These are phyloP conservation scores for Andrena flavipes DNA, from an alignment of 2,888 invertebrate species.

Conservation along the genomic window DNA sequence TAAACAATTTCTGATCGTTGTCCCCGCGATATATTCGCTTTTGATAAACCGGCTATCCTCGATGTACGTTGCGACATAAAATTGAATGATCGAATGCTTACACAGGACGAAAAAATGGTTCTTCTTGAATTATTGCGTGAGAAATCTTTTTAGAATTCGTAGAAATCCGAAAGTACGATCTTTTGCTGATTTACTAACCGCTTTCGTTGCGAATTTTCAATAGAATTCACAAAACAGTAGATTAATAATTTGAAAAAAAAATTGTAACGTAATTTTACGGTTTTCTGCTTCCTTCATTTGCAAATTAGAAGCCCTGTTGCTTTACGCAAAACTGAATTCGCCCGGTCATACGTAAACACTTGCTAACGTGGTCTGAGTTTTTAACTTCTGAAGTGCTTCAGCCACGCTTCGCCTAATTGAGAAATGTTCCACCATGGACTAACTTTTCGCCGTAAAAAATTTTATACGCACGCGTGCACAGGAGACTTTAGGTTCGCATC, in stretches of 20 bases:
- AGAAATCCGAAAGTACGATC: too few relatives aligned
- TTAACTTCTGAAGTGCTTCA: neutral
- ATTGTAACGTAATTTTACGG: constrained; percentile 3
- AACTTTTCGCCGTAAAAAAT: neutral
- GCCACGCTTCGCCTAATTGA: neutral
- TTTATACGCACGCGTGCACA: neutral
- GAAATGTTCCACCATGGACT: neutral
- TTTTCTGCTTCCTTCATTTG: neutral
- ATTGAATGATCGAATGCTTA: neutral
- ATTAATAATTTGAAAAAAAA: neutral
- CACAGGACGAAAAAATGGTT: neutral
- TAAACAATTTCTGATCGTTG: neutral
- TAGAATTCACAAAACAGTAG: too few relatives aligned
- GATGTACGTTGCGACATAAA: neutral
- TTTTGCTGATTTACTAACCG: too few relatives aligned
- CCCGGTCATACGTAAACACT: neutral
- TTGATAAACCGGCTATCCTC: neutral
- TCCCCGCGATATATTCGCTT: neutral
- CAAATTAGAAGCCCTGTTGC: neutral
- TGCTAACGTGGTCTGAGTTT: neutral
- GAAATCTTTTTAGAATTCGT: too few relatives aligned
- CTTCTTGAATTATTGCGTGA: neutral
- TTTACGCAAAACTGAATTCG: neutral
- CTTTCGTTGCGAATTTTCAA: too few relatives aligned
- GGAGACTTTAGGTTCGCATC: neutral